Percentiles rank a stretch among this genome's conserved stretches.
Conservation (phyloP, 2,888 invertebrate genomes). For the Leptothorax acervorum region DNA sequence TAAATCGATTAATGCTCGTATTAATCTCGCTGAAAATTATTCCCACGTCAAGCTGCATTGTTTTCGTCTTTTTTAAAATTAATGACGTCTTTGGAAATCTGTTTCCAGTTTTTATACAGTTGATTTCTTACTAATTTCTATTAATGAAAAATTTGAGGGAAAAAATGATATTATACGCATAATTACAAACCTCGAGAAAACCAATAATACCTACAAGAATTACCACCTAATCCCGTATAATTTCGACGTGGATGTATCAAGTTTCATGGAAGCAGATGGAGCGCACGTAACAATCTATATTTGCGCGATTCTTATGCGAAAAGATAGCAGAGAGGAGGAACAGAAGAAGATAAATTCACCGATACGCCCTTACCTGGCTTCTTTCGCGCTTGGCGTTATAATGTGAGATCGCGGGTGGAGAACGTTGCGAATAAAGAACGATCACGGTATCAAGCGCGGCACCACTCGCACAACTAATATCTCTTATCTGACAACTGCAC, state of each 20-base stretch:
- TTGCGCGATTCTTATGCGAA: neutral
- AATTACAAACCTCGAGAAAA: neutral
- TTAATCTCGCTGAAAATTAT: neutral
- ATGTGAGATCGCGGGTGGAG: neutral
- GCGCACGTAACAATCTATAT: neutral
- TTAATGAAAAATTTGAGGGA: neutral
- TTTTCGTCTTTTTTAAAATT: neutral
- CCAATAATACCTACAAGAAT: neutral
- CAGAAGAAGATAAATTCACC: neutral
- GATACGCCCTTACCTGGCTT: neutral
- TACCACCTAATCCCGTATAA: neutral
- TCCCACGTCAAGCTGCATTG: neutral
- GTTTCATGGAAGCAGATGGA: neutral
- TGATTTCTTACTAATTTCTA: neutral
- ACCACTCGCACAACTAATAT: neutral
- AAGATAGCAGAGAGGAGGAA: neutral
- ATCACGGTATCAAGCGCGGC: neutral
- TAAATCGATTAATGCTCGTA: neutral
- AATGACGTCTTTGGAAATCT: neutral
- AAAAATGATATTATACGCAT: neutral
- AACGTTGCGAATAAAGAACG: neutral
- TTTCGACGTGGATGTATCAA: neutral
- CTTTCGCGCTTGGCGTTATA: neutral
- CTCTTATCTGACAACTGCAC: conserved; percentile 1
- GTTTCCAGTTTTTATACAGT: neutral